These are phyloP conservation scores for Hartigia nigra DNA, from an alignment of 2,888 invertebrate genomes.

Conservation along the genomic window DNA sequence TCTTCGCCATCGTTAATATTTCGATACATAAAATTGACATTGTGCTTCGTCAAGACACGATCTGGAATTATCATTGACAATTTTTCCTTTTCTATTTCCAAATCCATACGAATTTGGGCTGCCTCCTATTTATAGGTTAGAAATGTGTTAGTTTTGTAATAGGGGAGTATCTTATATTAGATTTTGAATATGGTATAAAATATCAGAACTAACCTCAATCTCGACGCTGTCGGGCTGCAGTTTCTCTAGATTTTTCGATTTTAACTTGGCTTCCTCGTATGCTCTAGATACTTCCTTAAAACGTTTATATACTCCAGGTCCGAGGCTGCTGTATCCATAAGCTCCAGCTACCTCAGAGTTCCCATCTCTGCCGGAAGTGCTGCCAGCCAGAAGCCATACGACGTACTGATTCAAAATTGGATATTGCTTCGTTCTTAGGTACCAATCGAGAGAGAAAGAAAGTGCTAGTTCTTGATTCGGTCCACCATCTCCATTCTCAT, in stretches of 20 bases:
- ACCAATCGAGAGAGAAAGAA: slow-evolving; percentile 60
- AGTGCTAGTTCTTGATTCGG: slow-evolving; percentile 76
- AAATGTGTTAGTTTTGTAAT: background rate
- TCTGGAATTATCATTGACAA: slow-evolving; percentile 40
- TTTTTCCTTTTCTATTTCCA: slow-evolving; percentile 24
- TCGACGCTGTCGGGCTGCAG: slow-evolving; percentile 11
- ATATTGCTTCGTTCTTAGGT: slow-evolving; percentile 39
- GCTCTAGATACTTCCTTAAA: slow-evolving; percentile 29
- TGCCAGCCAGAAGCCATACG: slow-evolving; percentile 52
- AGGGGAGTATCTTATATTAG: background rate
- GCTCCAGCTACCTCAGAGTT: slow-evolving; percentile 47
- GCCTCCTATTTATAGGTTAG: slow-evolving; percentile 2
- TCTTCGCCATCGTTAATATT: slow-evolving; percentile 48
- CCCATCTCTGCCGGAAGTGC: slow-evolving; percentile 47
- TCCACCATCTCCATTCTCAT: slow-evolving; percentile 69
- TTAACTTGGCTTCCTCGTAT: slow-evolving; percentile 23
- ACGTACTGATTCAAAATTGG: slow-evolving; percentile 49
- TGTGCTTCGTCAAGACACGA: slow-evolving; percentile 34
- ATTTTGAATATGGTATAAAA: background rate
- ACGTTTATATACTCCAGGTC: slow-evolving; percentile 39
- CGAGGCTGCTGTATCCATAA: slow-evolving; percentile 46
- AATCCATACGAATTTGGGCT: slow-evolving; percentile 16
- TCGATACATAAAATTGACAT: slow-evolving; percentile 41
- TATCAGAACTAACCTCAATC: slow-evolving; percentile 5
- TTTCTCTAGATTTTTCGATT: slow-evolving; percentile 25